Evolutionary conservation across 2,888 invertebrate genomes (phyloP), one percentile per base, ranked within the genome.

Genomic region (Megamerina dolium): DNA sequence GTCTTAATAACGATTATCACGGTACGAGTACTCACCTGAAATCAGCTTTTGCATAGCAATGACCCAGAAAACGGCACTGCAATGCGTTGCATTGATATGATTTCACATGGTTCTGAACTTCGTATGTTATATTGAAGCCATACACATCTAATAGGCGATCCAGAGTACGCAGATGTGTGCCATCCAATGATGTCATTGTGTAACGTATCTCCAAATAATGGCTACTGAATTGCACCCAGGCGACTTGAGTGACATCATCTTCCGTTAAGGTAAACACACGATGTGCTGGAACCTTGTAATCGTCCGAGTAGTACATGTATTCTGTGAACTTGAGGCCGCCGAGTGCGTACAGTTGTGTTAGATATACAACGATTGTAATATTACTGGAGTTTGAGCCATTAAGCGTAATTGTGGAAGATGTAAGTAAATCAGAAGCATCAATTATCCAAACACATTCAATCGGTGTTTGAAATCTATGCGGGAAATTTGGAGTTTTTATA

Each of bases 51-150:
- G 83, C 87, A 61, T 81, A 82, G 67, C 92, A 93, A 64, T 88
- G 80, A 12, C 92, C 92, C n/a, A 87, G 78, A 53, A 85, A 85
- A 0, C 90, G 84, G 64, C 92, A 93, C 56, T 83, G 82, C 53
- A 82, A 77, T 44, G 87, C 83, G 48, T 85, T 86, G 68, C 92
- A 92, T 17, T 84, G 79, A 35, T 77, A 73, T 2, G 68, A 57
- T 54, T 79, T 76, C 17, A 78, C 74, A n/a, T 76, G 71, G 8
- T 55, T 49, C 40, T 76, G 77, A 54, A 91, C 83, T 63, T 91
- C 88, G 66, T 92, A 93, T 19, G 92, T 93, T 58, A 92, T 82
- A 73, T 94, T 93, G 74, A 94, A 92, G 12, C 93, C 93, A 64
- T 85, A 91, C 30, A 91, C 88, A 49, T 90, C 84, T 48, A 92